Percentiles rank a stretch among this genome's conserved stretches.
Conservation (phyloP, 2,888 invertebrate genomes). For the Patella ulyssiponensis region DNA sequence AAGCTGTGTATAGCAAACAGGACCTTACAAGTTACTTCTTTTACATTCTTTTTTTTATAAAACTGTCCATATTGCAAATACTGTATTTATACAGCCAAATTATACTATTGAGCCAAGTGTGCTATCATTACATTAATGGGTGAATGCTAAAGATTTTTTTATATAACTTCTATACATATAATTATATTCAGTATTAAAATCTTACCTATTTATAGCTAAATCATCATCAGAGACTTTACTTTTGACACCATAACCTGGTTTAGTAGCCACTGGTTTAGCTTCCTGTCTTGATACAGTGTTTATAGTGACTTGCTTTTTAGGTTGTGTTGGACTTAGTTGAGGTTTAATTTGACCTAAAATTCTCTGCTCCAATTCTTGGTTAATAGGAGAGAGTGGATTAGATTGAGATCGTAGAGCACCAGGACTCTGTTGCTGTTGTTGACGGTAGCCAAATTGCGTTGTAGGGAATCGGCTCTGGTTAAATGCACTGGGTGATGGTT, state of each 20-base stretch:
- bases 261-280: conserved; percentile 16
- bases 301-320: conserved; percentile 19
- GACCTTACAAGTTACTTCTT: no score
- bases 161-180: not conserved
- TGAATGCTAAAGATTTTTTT: not conserved
- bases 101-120: no score
- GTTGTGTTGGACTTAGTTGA: conserved; percentile 14
- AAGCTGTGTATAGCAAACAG: no score
- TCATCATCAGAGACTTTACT: conserved; percentile 58
- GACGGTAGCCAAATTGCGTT: conserved; percentile 30
- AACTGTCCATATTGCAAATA: no score
- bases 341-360: conserved; percentile 22
- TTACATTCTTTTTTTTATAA: no score
- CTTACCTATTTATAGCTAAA: conserved; percentile 60
- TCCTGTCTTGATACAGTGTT: conserved; percentile 20
- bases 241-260: conserved; percentile 16
- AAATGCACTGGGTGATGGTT: conserved; percentile 65
- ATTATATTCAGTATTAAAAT: not conserved
- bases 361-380: conserved; percentile 33
- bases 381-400: conserved; percentile 37
- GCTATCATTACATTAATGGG: not conserved
- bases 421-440: conserved; percentile 33
- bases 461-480: conserved; percentile 38
- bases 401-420: conserved; percentile 27
- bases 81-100: no score